Evolutionary conservation across 2,113 vertebrate species (phyloP), one percentile per base, ranked within the genome.

Genomic region (Charadrius vociferus): DNA sequence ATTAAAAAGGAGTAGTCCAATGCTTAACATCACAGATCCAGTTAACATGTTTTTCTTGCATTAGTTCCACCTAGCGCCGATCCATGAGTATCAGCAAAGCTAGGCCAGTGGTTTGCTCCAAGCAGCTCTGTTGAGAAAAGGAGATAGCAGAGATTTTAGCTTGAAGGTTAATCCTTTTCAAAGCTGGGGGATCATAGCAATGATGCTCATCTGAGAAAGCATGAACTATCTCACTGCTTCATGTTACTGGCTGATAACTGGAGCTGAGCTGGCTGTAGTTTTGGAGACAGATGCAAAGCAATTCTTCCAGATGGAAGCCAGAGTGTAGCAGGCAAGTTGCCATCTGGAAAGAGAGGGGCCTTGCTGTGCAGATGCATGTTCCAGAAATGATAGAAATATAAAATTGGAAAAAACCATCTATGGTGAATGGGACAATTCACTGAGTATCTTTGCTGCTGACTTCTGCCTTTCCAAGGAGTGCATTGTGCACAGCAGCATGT

Each of bases 281-380:
- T 56, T 81, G 71, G 85, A 95, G 63, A 77, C 97, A 97, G 96
- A 95, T 96, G 95, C 85, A 94, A 74, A 90, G 58, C 75, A 73
- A 23, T 95, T 77, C 74, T 87, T 95, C 93, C 96, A 96, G 93
- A 97, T 97, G 93, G 96, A 94, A 97, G 91, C 86, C 90, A 90
- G 92, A 96, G 91, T 47, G 85, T 95, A 89, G 86, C 80, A 94
- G 95, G 96, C 95, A 94, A 86, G 68, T 21, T 43, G 87, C 97
- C 95, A 98, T 94, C 82, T 97, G 97, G 93, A 97, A 90, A 52
- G 78, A 91, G 56, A 92, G 55, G 41, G 45, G n/a, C 39, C 63
- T 95, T 78, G 74, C 68, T 94, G 74, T 95, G 92, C 88, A 97
- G 86, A 95, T 92, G 93, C 74, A 91, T 30, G 3, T 67, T 92